A percentile compares a stretch with the other conserved stretches of the same genome.
phyloP scores from a whole-genome alignment of 2,113 vertebrate species.

The Poeciliopsis retropinna region DNA sequence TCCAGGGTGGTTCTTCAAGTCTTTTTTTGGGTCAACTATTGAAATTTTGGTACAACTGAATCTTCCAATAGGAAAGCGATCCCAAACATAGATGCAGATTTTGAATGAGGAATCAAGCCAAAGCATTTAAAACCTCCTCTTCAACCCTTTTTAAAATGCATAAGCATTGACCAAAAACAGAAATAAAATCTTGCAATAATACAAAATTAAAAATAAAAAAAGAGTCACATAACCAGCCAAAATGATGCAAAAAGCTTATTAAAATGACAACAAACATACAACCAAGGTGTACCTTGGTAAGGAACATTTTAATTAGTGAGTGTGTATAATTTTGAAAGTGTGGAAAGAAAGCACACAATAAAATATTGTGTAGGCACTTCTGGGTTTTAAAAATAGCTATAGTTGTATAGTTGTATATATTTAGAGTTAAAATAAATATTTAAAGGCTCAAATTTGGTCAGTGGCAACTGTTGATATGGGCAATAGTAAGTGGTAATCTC shows the following conservation, averaged over 20 bases:
- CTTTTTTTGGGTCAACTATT: background rate
- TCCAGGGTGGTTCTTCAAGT: background rate
- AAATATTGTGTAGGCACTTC: background rate
- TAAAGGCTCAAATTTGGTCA: background rate
- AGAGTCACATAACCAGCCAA: no score
- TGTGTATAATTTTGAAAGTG: no score
- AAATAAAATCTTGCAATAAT: no score
- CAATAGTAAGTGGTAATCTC: slow-evolving; percentile 6
- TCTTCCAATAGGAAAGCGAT: background rate
- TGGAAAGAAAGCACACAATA: background rate
- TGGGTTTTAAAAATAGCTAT: background rate
- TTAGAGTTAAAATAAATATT: background rate
- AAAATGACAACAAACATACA: no score
- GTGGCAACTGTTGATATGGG: background rate
- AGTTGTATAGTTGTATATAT: no score
- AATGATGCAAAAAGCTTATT: no score
- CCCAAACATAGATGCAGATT: background rate
- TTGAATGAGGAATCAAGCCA: background rate
- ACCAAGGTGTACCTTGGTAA: no score
- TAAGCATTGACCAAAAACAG: background rate
- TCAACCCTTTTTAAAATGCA: background rate
- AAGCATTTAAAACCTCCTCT: no score
- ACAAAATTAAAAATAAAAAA: no score
- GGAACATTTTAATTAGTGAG: no score
- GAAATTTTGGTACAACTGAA: background rate